Percentiles rank a stretch among this genome's conserved stretches.
These are phyloP conservation scores for Baryphthengus martii DNA, from an alignment of 2,113 vertebrate genomes.

Conservation along the genomic window DNA sequence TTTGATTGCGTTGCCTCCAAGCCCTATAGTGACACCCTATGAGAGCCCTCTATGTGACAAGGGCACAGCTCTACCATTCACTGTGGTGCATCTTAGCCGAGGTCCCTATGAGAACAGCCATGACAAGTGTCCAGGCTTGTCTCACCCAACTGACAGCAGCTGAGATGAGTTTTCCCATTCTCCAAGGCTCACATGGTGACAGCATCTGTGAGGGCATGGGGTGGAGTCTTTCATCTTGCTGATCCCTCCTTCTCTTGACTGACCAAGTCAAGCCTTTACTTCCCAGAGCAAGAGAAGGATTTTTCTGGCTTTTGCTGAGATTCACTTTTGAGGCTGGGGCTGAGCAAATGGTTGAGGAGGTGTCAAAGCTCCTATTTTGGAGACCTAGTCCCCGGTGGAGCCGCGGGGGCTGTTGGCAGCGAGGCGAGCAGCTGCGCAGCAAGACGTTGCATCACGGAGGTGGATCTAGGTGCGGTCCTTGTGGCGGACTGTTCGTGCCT, in stretches of 20 bases:
- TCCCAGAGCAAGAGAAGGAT: accelerated
- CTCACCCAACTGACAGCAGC: background rate
- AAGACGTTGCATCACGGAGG: conserved; percentile 9
- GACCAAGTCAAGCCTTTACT: background rate
- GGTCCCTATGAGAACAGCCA: background rate
- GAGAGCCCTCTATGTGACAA: background rate
- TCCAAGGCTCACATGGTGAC: accelerated
- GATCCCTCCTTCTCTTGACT: background rate
- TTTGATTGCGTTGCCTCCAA: accelerated
- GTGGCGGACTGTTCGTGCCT: conserved; percentile 61
- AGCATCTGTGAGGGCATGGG: accelerated
- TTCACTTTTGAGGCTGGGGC: background rate
- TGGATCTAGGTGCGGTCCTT: conserved; percentile 22
- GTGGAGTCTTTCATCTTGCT: accelerated
- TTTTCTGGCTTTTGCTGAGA: background rate
- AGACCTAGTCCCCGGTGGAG: background rate
- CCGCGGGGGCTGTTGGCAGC: conserved; percentile 31
- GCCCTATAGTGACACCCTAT: background rate
- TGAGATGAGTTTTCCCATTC: background rate
- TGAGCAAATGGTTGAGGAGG: conserved; percentile 23
- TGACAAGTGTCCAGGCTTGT: background rate
- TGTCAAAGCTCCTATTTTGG: background rate
- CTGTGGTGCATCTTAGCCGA: accelerated
- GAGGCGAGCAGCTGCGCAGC: conserved; percentile 12
- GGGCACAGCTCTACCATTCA: background rate